These are phyloP conservation scores for Holocentrus rufus DNA, from an alignment of 2,797 vertebrate species.

Conservation along the genomic window DNA sequence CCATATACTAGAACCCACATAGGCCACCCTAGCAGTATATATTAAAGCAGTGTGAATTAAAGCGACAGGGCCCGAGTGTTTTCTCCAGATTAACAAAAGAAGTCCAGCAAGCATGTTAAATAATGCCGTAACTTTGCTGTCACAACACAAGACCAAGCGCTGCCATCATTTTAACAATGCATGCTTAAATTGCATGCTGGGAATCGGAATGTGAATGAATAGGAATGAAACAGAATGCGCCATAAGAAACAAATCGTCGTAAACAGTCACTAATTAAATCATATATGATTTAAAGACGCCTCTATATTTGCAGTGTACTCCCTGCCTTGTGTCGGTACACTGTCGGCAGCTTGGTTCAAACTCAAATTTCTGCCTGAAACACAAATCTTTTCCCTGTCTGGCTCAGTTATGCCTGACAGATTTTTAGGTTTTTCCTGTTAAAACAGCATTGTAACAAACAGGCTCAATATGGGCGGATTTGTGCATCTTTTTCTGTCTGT, in stretches of 20 bases:
- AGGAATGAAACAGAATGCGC: conserved; percentile 31
- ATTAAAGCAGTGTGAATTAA: background rate
- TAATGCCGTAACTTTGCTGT: conserved; percentile 4
- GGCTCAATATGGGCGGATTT: conserved; percentile 61
- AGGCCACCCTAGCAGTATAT: background rate
- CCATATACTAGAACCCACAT: background rate
- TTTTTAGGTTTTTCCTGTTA: conserved; percentile 59
- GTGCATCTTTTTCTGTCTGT: conserved; percentile 44
- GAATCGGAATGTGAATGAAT: conserved; percentile 23
- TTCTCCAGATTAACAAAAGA: too few species aligned
- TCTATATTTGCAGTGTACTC: conserved; percentile 56
- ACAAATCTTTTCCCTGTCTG: conserved; percentile 68
- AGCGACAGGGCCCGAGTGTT: too few species aligned
- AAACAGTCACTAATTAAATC: conserved; percentile 64
- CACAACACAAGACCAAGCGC: conserved; percentile 5
- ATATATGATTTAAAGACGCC: conserved; percentile 51
- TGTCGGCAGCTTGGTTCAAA: conserved; percentile 72
- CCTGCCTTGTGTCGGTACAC: conserved; percentile 56
- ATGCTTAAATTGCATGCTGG: conserved; percentile 48
- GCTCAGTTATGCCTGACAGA: conserved; percentile 59
- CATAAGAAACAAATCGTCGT: conserved; percentile 40
- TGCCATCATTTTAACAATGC: conserved; percentile 8
- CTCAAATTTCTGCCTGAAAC: conserved; percentile 71
- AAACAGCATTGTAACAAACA: conserved; percentile 69
- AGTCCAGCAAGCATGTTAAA: conserved; percentile 2